Percentiles rank a stretch among this genome's conserved stretches.
phyloP scores from a whole-genome alignment of 2,113 vertebrate genomes.

The Polypterus bichir region DNA sequence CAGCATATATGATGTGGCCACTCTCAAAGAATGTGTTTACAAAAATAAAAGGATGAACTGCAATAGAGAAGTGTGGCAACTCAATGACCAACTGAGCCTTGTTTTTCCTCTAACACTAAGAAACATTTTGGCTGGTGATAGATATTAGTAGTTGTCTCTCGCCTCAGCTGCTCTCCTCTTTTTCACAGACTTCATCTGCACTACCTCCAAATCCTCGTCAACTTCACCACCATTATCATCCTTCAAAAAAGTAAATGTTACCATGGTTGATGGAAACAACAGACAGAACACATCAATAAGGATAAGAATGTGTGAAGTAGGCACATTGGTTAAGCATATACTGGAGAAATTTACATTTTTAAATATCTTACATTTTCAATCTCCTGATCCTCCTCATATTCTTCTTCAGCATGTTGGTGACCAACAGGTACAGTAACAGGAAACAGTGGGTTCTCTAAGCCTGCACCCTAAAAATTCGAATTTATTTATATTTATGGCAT shows the following conservation, averaged over 20 bases:
- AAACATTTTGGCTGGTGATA: no score
- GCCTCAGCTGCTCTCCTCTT: slow-evolving; percentile 9
- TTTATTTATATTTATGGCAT: no score
- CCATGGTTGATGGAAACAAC: background rate
- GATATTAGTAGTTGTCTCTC: slow-evolving; percentile 23
- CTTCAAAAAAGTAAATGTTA: slow-evolving; percentile 7
- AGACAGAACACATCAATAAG: background rate
- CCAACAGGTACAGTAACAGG: no score
- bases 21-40: no score
- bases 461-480: no score
- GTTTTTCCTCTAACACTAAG: no score
- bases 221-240: slow-evolving; percentile 41
- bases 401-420: slow-evolving; percentile 22
- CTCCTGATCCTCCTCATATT: slow-evolving; percentile 35
- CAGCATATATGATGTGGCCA: no score
- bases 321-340: no score
- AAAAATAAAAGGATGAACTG: no score
- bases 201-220: slow-evolving; percentile 29
- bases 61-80: no score
- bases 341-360: background rate
- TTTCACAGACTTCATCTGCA: slow-evolving; percentile 14
- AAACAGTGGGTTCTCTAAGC: no score
- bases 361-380: slow-evolving; percentile 38
- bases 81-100: no score
- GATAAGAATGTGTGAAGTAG: background rate